These are phyloP conservation scores for Notarius quadriscutis DNA, from an alignment of 2,113 vertebrate species.

Conservation along the genomic window DNA sequence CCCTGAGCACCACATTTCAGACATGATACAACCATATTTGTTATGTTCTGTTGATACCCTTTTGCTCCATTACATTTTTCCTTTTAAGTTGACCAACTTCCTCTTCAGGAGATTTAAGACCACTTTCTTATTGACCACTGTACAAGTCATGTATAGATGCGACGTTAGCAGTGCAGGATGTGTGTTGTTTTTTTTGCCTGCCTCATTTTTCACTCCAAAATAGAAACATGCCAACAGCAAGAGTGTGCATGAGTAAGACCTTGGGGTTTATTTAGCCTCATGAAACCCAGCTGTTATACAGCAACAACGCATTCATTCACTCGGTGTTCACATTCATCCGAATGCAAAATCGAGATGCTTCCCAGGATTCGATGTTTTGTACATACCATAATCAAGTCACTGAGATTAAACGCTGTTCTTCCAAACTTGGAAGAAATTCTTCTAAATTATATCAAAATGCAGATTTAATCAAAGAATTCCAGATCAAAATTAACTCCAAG, in stretches of 20 bases:
- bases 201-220: conserved; percentile 49
- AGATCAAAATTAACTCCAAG: background rate
- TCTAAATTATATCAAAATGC: background rate
- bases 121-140: conserved; percentile 10
- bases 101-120: background rate
- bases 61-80: background rate
- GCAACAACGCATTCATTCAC: background rate
- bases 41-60: background rate
- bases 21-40: background rate
- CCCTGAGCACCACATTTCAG: background rate
- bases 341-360: background rate
- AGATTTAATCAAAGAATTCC: background rate
- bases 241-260: conserved; percentile 31
- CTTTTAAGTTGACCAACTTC: background rate
- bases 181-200: conserved; percentile 62
- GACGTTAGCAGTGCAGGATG: conserved; percentile 49
- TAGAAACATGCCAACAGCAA: conserved; percentile 37
- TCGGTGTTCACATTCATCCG: background rate
- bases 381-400: background rate
- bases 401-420: background rate
- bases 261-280: conserved; percentile 21
- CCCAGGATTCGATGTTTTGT: background rate
- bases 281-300: conserved; percentile 32
- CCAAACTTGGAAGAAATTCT: background rate
- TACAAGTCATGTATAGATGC: conserved; percentile 21